A percentile compares a stretch with the other conserved stretches of the same genome.
phyloP scores from a whole-genome alignment of 35 echinoderm and acorn worm species.

The Patiria miniata region DNA sequence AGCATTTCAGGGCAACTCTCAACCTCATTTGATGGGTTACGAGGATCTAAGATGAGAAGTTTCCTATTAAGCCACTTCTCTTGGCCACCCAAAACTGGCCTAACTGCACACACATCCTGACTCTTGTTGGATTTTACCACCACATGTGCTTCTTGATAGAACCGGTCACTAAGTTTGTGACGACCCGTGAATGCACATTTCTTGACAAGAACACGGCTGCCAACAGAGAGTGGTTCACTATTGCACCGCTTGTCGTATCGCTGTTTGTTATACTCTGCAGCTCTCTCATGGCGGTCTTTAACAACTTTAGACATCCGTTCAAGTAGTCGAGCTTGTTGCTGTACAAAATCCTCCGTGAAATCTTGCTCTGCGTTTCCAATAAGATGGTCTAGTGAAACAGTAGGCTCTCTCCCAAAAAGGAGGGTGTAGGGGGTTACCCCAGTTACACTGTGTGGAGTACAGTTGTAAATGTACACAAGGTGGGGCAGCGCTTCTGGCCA shows the following conservation, averaged over 20 bases:
- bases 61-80: background rate
- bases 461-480: slow-evolving; percentile 72
- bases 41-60: slow-evolving; percentile 34
- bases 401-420: slow-evolving; percentile 84
- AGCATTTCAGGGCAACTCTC: background rate
- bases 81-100: background rate
- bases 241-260: background rate
- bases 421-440: slow-evolving; percentile 69
- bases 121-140: slow-evolving; percentile 9
- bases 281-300: background rate
- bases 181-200: slow-evolving; percentile 24
- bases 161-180: slow-evolving; percentile 32
- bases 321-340: background rate
- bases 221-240: background rate
- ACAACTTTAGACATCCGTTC: too few relatives aligned
- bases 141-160: slow-evolving; percentile 2
- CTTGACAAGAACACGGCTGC: slow-evolving; percentile 23
- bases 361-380: background rate
- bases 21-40: background rate
- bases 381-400: background rate
- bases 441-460: slow-evolving; percentile 64
- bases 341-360: background rate
- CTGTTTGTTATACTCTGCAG: background rate
- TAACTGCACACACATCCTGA: background rate
- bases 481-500: slow-evolving; percentile 75